phyloP scores from a whole-genome alignment of 2,888 invertebrate species.

The Prostheceraeus crozeri region DNA sequence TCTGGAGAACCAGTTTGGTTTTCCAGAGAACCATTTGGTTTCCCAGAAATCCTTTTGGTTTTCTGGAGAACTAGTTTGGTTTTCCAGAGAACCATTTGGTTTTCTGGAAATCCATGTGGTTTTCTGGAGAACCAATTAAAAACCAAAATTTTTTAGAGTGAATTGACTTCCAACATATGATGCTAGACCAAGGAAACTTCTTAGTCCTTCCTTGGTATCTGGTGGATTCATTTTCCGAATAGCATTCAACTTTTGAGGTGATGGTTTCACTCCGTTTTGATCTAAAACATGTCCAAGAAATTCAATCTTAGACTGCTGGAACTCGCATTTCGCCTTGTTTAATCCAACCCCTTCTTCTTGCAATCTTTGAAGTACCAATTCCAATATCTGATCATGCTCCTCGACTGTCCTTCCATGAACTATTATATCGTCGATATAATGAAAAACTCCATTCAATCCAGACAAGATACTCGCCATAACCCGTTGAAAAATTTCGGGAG shows the following conservation, averaged over 20 bases:
- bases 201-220: slow-evolving; percentile 17
- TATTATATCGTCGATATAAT: slow-evolving; percentile 12
- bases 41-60: too few species aligned
- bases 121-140: too few species aligned
- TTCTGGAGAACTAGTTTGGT: too few species aligned
- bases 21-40: too few species aligned
- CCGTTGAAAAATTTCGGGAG: slow-evolving; percentile 18
- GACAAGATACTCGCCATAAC: slow-evolving; percentile 7
- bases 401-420: neutral
- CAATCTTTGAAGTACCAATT: slow-evolving; percentile 13
- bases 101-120: too few species aligned
- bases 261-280: slow-evolving; percentile 12
- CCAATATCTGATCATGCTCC: slow-evolving; percentile 22
- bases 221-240: slow-evolving; percentile 11
- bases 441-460: slow-evolving; percentile 7
- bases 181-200: slow-evolving; percentile 20
- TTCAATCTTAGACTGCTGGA: too few species aligned
- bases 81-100: too few species aligned
- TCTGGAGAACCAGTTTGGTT: too few species aligned
- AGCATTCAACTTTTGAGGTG: slow-evolving; percentile 7
- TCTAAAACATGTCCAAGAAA: slow-evolving; percentile 29
- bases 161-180: slow-evolving; percentile 22
- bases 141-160: too few species aligned
- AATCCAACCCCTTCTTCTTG: slow-evolving; percentile 27
- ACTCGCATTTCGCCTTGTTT: slow-evolving; percentile 29